Conservation (phyloP, 2,113 vertebrate genomes). For the Bolborhynchus lineola region DNA sequence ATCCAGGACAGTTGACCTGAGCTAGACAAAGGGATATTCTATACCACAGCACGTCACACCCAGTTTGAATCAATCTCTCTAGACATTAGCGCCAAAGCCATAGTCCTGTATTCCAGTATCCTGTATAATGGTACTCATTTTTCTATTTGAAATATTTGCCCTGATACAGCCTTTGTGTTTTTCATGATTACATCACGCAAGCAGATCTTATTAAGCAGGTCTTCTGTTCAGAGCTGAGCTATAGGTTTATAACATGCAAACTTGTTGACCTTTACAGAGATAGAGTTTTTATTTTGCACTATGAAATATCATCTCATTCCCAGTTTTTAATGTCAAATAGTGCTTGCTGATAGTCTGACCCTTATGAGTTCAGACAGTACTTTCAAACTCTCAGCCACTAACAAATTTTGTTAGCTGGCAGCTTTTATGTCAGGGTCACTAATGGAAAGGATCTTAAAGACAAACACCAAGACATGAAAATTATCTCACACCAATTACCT, state of each 20-base stretch:
- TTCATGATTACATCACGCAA: neutral
- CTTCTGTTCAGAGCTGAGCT: neutral
- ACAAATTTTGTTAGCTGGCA: neutral
- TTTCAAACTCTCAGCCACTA: neutral
- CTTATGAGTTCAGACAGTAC: neutral
- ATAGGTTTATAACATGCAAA: neutral
- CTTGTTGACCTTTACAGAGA: neutral
- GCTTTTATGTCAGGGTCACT: neutral
- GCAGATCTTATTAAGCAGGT: neutral
- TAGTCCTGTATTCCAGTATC: neutral
- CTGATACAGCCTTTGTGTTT: neutral
- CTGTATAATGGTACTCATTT: neutral
- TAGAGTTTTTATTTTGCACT: neutral
- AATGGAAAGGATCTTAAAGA: neutral
- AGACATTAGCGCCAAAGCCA: neutral
- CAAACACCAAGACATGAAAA: neutral
- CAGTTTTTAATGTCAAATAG: neutral
- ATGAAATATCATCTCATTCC: neutral
- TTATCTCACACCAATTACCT: neutral
- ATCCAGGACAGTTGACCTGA: neutral
- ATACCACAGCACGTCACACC: neutral
- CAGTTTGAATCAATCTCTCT: neutral
- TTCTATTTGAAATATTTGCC: neutral
- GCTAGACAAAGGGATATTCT: neutral
- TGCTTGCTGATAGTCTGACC: neutral